Conservation (phyloP, 1,140 invertebrate species). For the Chironomus striatipennis region DNA sequence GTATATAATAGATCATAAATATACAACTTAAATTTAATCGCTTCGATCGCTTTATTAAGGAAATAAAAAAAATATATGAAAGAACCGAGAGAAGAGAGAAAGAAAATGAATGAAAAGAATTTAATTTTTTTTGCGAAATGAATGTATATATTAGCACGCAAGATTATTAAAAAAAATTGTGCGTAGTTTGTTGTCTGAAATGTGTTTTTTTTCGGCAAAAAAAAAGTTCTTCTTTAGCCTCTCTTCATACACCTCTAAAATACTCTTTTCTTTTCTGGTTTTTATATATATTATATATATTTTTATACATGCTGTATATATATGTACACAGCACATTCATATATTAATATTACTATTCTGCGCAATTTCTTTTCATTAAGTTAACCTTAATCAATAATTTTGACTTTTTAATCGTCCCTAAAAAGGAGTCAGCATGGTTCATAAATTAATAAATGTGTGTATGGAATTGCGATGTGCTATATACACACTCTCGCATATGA, state of each 20-base stretch:
- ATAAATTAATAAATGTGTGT: slow-evolving; percentile 9
- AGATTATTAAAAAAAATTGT: slow-evolving; percentile 19
- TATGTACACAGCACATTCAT: not conserved
- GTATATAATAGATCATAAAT: too few relatives aligned
- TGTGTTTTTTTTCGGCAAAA: slow-evolving; percentile 21
- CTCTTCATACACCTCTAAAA: slow-evolving; percentile 2
- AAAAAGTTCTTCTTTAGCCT: slow-evolving; percentile 13
- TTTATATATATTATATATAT: slow-evolving; percentile 1
- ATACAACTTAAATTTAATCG: too few relatives aligned
- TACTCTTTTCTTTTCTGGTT: slow-evolving; percentile 13
- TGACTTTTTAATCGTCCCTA: slow-evolving; percentile 9
- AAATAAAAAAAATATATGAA: too few relatives aligned
- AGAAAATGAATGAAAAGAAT: slow-evolving; percentile 1
- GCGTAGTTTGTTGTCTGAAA: slow-evolving; percentile 3
- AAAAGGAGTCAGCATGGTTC: slow-evolving; percentile 22
- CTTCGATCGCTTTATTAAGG: not conserved
- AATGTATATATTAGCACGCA: not conserved
- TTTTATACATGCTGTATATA: too few relatives aligned
- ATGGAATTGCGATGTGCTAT: slow-evolving; percentile 11
- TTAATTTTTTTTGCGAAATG: not conserved
- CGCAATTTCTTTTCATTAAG: slow-evolving; percentile 13
- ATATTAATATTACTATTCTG: not conserved
- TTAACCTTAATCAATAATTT: slow-evolving; percentile 10
- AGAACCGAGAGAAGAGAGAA: not conserved
- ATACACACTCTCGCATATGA: not conserved